These are phyloP conservation scores for Meriones unguiculatus DNA, from an alignment of 2,113 vertebrate genomes.

Conservation along the genomic window DNA sequence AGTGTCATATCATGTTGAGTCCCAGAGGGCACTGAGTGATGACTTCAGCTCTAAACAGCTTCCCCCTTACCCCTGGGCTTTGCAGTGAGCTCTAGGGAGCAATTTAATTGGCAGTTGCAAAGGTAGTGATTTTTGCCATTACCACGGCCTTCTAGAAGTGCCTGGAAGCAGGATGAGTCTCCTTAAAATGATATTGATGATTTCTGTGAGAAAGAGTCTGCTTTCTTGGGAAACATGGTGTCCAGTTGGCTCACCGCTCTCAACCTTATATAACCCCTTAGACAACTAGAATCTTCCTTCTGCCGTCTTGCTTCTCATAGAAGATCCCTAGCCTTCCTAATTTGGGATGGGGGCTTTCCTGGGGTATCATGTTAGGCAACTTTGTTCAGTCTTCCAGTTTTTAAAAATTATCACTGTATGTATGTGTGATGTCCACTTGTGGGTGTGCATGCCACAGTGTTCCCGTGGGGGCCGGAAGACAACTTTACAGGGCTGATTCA, in stretches of 20 bases:
- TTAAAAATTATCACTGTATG: not conserved
- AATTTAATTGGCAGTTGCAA: not conserved
- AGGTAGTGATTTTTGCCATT: not conserved
- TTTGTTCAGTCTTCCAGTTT: not conserved
- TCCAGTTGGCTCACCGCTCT: fast-evolving
- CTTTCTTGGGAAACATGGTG: not conserved
- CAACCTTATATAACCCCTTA: fast-evolving
- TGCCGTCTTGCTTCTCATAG: not conserved
- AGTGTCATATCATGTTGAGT: slow-evolving; percentile 62
- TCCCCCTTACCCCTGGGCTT: not conserved
- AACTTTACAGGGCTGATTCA: not conserved
- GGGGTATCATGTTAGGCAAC: too few relatives aligned
- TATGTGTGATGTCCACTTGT: not conserved
- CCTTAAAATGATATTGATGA: not conserved
- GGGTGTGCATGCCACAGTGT: not conserved
- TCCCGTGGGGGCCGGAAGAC: not conserved
- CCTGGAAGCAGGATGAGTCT: not conserved
- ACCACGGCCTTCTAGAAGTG: not conserved
- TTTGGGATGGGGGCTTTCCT: not conserved
- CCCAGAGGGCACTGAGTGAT: not conserved
- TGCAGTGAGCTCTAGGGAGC: not conserved
- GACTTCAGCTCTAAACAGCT: not conserved
- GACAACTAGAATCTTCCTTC: not conserved
- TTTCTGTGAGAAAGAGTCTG: not conserved
- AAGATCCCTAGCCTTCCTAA: not conserved